Percentiles rank a stretch among this genome's conserved stretches.
Conservation (phyloP, 2,113 vertebrate species). For the Hystrix cristata region DNA sequence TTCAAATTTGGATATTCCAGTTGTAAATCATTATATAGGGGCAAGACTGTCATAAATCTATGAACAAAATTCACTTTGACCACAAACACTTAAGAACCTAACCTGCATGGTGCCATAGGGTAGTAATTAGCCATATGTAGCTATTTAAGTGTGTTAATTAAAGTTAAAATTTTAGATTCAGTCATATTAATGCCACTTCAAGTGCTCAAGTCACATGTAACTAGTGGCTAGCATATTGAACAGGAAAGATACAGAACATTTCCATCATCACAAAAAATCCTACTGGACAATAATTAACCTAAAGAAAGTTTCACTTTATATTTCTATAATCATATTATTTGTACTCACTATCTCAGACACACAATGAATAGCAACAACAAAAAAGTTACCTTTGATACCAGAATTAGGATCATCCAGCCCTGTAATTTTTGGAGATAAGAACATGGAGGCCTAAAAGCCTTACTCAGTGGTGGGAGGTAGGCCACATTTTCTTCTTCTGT, state of each 20-base stretch:
- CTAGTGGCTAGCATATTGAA: background rate
- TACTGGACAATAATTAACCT: background rate
- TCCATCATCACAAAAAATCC: background rate
- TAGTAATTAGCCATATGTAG: background rate
- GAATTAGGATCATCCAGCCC: background rate
- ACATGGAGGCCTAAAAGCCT: background rate
- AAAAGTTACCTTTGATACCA: background rate
- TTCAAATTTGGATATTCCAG: constrained; percentile 44
- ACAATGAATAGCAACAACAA: constrained; percentile 31
- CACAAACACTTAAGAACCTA: constrained; percentile 19
- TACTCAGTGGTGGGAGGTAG: background rate
- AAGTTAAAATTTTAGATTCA: constrained; percentile 13
- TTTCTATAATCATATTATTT: background rate
- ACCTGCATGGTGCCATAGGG: background rate
- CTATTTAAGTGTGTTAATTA: constrained; percentile 12
- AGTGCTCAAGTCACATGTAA: background rate
- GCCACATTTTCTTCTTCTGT: background rate
- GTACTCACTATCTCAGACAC: background rate
- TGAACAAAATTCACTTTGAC: constrained; percentile 29
- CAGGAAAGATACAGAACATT: background rate
- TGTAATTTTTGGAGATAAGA: background rate
- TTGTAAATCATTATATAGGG: background rate
- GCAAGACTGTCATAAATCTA: background rate
- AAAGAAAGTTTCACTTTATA: constrained; percentile 18
- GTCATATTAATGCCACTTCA: background rate